These are phyloP conservation scores for Cataglyphis livida DNA, from an alignment of 2,888 invertebrate genomes.

Conservation along the genomic window DNA sequence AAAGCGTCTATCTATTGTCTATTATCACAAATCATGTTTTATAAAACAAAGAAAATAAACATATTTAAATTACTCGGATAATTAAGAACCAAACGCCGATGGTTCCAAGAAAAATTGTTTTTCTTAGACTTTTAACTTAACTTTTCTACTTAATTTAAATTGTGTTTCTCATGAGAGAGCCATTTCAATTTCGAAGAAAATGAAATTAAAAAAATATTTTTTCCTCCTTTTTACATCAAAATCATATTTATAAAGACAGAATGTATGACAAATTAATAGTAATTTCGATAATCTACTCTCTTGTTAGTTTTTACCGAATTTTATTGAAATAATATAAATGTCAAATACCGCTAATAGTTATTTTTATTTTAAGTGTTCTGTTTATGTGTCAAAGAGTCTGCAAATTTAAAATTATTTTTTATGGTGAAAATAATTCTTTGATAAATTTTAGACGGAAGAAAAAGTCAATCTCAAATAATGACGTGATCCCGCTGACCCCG, in stretches of 20 bases:
- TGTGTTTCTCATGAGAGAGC: too few species aligned
- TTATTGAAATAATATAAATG: not conserved
- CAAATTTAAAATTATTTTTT: not conserved
- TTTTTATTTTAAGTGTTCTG: not conserved
- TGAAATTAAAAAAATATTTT: not conserved
- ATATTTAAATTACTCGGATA: too few species aligned
- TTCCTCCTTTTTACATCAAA: not conserved
- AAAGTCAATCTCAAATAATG: not conserved
- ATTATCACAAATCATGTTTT: too few species aligned
- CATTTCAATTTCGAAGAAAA: not conserved
- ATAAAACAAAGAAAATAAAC: not conserved
- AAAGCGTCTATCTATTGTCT: not conserved
- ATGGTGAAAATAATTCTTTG: not conserved
- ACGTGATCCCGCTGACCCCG: not conserved
- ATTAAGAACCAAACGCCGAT: too few species aligned
- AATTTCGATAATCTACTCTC: not conserved
- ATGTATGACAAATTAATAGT: not conserved
- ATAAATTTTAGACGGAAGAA: not conserved
- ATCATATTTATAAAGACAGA: not conserved
- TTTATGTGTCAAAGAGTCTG: not conserved
- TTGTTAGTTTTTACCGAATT: not conserved
- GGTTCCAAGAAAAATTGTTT: too few species aligned
- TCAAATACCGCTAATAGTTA: not conserved
- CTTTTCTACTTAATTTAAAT: too few species aligned
- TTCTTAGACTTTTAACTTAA: too few species aligned